Evolutionary conservation across 2,113 vertebrate species (phyloP).

Genomic region (Fukomys damarensis): DNA sequence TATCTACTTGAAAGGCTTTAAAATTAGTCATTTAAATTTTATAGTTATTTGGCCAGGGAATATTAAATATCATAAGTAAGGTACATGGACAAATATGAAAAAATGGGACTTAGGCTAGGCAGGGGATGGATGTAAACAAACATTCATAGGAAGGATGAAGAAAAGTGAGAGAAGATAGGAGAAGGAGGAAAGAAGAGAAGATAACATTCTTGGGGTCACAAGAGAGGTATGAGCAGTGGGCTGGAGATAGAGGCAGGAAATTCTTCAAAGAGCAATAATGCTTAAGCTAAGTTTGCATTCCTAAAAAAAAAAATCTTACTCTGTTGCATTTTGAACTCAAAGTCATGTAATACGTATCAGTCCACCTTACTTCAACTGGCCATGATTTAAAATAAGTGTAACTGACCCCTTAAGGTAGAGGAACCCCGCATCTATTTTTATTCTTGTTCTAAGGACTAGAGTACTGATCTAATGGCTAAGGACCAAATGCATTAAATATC

Average conservation of each 20-base stretch:
- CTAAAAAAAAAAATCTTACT: neutral
- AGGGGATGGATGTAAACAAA: neutral
- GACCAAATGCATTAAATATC: neutral
- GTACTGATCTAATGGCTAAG: neutral
- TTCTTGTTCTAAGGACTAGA: neutral
- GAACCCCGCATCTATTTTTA: accelerated
- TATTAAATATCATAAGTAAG: neutral
- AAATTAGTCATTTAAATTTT: neutral
- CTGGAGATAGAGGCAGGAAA: neutral
- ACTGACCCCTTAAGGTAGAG: neutral
- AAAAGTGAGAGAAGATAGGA: too few relatives aligned
- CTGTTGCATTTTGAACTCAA: neutral
- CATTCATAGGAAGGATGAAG: accelerated
- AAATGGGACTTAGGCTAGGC: neutral
- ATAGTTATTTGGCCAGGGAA: neutral
- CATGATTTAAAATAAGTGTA: accelerated
- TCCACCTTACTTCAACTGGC: neutral
- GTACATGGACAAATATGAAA: neutral
- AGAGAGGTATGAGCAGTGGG: accelerated
- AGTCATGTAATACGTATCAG: neutral
- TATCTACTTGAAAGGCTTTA: neutral
- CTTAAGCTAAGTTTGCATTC: neutral
- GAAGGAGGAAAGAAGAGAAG: neutral
- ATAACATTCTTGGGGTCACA: accelerated
- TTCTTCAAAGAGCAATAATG: neutral